phyloP scores from a whole-genome alignment of 1,140 invertebrate species.

The Leptinotarsa lineolata region DNA sequence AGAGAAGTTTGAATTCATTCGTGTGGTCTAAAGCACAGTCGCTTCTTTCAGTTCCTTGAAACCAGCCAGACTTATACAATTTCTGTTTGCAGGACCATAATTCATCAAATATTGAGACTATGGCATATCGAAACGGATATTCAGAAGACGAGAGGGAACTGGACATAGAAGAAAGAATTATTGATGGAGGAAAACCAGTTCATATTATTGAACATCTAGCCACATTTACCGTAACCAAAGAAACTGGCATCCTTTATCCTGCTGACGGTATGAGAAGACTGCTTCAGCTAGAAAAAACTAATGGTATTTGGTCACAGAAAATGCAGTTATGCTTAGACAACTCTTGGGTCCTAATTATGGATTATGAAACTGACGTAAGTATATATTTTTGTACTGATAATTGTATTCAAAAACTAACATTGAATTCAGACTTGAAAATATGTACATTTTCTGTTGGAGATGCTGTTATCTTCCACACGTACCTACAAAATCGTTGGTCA shows the following conservation, averaged over 20 bases:
- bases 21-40: too few relatives aligned
- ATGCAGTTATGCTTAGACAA: conserved; percentile 90
- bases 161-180: conserved; percentile 42
- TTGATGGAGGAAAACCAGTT: conserved; percentile 66
- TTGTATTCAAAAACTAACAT: not conserved
- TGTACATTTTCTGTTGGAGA: too few relatives aligned
- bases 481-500: too few relatives aligned
- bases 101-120: conserved; percentile 12
- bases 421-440: not conserved
- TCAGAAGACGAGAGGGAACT: conserved; percentile 36
- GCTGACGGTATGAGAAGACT: conserved; percentile 95
- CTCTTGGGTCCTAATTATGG: conserved; percentile 90
- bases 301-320: conserved; percentile 98
- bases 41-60: too few relatives aligned
- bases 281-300: conserved; percentile 94
- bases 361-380: conserved; percentile 93
- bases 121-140: conserved; percentile 41
- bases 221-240: conserved; percentile 92
- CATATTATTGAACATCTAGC: conserved; percentile 96
- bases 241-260: conserved; percentile 84
- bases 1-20: too few relatives aligned
- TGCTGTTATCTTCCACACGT: too few relatives aligned
- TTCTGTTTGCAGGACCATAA: not conserved
- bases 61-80: too few relatives aligned
- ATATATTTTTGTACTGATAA: conserved; percentile 17